phyloP scores from a whole-genome alignment of 2,888 invertebrate species.

The Liopterus haemorrhoidalis region DNA sequence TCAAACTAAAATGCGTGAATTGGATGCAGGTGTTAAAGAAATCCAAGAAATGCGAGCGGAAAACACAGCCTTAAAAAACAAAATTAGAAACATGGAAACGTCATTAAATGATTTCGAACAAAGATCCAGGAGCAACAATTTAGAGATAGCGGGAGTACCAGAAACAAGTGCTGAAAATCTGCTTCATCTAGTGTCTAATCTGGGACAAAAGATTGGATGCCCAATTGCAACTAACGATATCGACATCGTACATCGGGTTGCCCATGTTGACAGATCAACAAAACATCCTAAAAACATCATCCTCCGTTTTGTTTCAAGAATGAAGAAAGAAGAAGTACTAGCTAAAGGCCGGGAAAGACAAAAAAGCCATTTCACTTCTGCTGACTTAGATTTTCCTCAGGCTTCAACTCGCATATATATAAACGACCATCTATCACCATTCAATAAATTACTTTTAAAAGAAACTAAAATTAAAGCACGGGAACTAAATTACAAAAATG shows the following conservation, averaged over 20 bases:
- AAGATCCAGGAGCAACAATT: neutral
- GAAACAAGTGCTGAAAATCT: too few species aligned
- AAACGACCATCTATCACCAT: neutral
- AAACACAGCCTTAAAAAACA: neutral
- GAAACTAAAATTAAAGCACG: neutral
- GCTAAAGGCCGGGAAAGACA: neutral
- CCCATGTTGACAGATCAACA: neutral
- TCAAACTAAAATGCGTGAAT: neutral
- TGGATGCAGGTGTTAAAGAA: neutral
- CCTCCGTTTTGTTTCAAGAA: neutral
- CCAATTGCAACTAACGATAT: too few species aligned
- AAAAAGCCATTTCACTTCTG: neutral
- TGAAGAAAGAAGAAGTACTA: neutral
- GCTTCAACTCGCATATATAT: neutral
- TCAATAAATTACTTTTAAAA: neutral
- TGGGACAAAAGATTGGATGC: too few species aligned
- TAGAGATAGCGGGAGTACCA: neutral
- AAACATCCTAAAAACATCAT: constrained; percentile 1
- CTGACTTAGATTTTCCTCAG: neutral
- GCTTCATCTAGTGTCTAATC: too few species aligned
- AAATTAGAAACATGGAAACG: too few species aligned
- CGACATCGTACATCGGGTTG: neutral
- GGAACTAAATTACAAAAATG: neutral
- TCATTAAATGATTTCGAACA: constrained; percentile 7
- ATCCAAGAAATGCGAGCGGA: neutral